Evolutionary conservation across 2,797 vertebrate species (phyloP).

Genomic region (Peromyscus eremicus): DNA sequence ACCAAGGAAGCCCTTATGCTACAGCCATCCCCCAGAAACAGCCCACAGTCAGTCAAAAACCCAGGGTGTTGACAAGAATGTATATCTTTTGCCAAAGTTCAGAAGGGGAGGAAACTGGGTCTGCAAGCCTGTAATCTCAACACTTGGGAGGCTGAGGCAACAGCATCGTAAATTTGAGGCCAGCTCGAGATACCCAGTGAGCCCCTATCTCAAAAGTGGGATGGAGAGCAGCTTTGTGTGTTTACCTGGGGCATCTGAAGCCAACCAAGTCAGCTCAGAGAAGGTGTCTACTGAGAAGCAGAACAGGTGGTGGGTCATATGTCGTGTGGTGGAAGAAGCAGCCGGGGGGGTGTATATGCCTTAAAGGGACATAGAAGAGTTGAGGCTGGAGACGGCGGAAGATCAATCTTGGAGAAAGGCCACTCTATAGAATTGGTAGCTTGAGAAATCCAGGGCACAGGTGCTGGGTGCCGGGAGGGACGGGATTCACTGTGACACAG

Average conservation of each 20-base stretch:
- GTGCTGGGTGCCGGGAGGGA: background rate
- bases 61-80: background rate
- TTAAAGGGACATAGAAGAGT: background rate
- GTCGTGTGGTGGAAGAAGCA: background rate
- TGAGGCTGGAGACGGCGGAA: background rate
- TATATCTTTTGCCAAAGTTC: background rate
- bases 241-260: background rate
- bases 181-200: background rate
- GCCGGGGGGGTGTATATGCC: too few relatives aligned
- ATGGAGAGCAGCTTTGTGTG: background rate
- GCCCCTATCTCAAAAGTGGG: too few relatives aligned
- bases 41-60: background rate
- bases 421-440: accelerated
- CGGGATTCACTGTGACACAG: background rate
- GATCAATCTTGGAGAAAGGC: background rate
- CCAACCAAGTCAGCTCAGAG: background rate
- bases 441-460: background rate
- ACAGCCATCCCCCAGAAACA: background rate
- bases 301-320: background rate
- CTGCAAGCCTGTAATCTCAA: background rate
- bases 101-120: background rate
- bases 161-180: background rate
- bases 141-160: background rate
- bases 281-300: background rate
- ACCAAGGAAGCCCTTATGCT: background rate